Evolutionary conservation across 2,888 invertebrate species (phyloP), one percentile per base, ranked within the genome.

Genomic region (Ethmia dodecea): DNA sequence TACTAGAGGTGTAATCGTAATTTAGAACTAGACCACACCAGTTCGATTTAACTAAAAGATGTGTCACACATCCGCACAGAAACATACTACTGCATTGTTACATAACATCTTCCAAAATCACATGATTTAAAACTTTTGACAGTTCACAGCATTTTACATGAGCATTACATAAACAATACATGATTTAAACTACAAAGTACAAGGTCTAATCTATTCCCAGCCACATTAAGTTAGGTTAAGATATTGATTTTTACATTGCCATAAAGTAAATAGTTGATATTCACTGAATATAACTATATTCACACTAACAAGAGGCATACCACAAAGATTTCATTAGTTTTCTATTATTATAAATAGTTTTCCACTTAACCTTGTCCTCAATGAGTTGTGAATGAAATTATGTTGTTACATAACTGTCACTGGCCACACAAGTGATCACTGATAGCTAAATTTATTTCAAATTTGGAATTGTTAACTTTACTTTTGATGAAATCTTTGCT

Each of bases 51-150:
- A 18, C 30, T 12, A 28, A 15, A 30, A 30, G 25, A n/a, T 11
- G 26, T 26, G 12, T 13, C 30, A 30, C 10, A 20, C 16, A 32
- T 24, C 33, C 15, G 27, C n/a, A 27, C 31, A 15, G 27, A 16
- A 31, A 13, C 11, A 58, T 57, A 61, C 60, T 52, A 55, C 55
- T 60, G 62, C 52, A 55, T 49, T 49, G 69, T 81, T 79, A 76
- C 65, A 79, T 80, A 83, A 80, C 69, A 69, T 57, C 54, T 63
- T 43, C 61, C 49, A 51, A 50, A 60, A 71, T 75, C 78, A 81
- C 76, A 78, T 72, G 75, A 71, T 71, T 59, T 12, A 9, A 6
- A 26, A 6, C 6, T 26, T 54, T 38, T 58, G 52, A 65, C 47
- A 66, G 60, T 69, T 62, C 67, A 72, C 69, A 63, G 60, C 52